Base-by-base conservation (phyloP, 2,888 invertebrate species). In the Rhamnusium bicolor region DNA sequence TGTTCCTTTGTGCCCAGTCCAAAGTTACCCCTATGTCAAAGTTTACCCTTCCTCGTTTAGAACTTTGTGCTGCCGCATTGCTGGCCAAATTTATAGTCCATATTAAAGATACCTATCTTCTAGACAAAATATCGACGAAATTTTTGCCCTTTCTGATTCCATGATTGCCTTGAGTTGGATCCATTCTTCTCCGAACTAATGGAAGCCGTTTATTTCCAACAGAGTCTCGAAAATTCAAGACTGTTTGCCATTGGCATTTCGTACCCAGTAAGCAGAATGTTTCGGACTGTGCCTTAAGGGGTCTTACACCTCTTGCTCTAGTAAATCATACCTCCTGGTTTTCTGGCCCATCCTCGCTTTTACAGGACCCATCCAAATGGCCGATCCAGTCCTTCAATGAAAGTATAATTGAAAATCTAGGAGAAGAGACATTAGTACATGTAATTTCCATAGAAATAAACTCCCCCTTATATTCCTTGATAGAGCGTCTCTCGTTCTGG, bases 381-480 rank as follows among this genome's bases (percentile, higher is more conserved):
- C 58, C 58, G 29, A 58, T 58, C 14, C 29, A 58, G n/a, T 16
- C 32, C 5, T 29, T 58, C 8, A 16, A 16, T 4, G 12, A 10
- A 29, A 14, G 10, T 24, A 8, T 32, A 27, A 6, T 14, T 14
- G 32, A 58, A 4, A 2, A 56, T n/a, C n/a, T n/a, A n/a, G 24
- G 14, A 2, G 16, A 29, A 32, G 29, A 32, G n/a, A 8, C 29
- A 21, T 14, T 29, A 14, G 5, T 12, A 16, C 14, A 14, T 53
- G 3, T 27, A 12, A 14, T 19, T 6, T 24, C 29, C 5, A 2
- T 7, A 0, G 18, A 56, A 8, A 6, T 12, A 1, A 51, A 3
- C n/a, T 47, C 21, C 16, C 67, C 67, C 1, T 32, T 67, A 7
- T 67, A 67, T 56, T 40, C 4, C n/a, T 29, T 54, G 14, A 67